Conservation (phyloP, 2,113 vertebrate genomes). For the Gyps fulvus region DNA sequence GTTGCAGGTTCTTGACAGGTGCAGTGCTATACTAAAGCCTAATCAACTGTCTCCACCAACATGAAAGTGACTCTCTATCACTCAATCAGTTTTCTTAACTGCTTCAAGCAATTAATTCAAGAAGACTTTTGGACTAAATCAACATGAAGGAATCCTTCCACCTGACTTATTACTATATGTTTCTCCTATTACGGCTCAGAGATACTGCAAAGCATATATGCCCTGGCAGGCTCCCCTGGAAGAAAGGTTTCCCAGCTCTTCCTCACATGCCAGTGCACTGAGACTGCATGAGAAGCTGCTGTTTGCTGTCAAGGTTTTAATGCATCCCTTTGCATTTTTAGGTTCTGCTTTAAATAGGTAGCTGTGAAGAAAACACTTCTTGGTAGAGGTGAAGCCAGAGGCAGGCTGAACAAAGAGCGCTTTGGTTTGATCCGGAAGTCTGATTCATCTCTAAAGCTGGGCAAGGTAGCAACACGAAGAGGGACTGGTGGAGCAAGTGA, state of each 20-base stretch:
- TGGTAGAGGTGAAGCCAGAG: background rate
- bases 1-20: background rate
- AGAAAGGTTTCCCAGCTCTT: background rate
- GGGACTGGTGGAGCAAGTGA: background rate
- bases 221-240: background rate
- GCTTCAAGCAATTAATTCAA: background rate
- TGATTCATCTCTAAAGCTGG: background rate
- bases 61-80: background rate
- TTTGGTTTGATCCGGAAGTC: background rate
- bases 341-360: background rate
- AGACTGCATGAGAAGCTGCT: background rate
- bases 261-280: background rate
- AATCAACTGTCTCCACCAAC: background rate
- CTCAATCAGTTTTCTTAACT: background rate
- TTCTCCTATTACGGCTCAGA: background rate
- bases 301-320: background rate
- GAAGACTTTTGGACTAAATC: background rate
- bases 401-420: background rate
- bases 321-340: background rate
- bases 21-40: background rate
- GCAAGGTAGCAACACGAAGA: rapidly evolving
- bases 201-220: background rate
- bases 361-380: background rate
- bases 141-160: background rate
- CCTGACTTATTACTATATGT: background rate